Conservation (phyloP, 1,140 invertebrate genomes). For the Musca domestica region DNA sequence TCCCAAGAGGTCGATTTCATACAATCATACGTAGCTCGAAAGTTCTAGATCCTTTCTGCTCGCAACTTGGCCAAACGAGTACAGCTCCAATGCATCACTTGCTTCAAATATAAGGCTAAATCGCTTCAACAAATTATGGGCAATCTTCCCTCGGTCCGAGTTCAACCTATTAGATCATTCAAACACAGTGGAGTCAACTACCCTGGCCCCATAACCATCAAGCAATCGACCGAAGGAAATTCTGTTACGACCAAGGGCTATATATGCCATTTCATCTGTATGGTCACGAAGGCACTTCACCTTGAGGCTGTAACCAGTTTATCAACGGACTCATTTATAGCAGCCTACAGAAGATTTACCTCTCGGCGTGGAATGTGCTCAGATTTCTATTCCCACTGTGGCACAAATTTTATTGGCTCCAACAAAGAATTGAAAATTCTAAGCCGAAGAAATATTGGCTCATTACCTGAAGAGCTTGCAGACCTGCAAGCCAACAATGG, state of each 20-base stretch:
- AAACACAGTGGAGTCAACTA: constrained; percentile 48
- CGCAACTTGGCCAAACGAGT: neutral
- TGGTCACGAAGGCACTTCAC: constrained; percentile 48
- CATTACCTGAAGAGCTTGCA: constrained; percentile 27
- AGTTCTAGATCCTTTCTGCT: too few species aligned
- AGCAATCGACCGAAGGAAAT: constrained; percentile 23
- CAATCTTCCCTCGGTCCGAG: constrained; percentile 40
- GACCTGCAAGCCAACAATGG: neutral
- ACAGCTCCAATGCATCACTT: too few species aligned
- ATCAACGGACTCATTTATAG: constrained; percentile 35
- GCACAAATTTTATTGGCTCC: too few species aligned
- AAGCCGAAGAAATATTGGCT: neutral
- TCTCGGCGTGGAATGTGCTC: constrained; percentile 31
- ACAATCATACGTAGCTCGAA: too few species aligned
- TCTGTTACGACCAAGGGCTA: constrained; percentile 24
- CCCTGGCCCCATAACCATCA: constrained; percentile 38
- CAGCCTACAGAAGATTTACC: constrained; percentile 38
- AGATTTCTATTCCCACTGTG: too few species aligned
- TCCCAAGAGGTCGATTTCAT: constrained; percentile 6
- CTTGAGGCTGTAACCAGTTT: constrained; percentile 50
- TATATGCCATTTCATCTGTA: constrained; percentile 31
- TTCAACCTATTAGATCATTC: constrained; percentile 42
- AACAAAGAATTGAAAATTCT: too few species aligned
- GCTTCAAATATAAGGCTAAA: constrained; percentile 27
- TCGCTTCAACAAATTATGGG: constrained; percentile 38